These are phyloP conservation scores for Bubo bubo DNA, from an alignment of 2,113 vertebrate species.

Conservation along the genomic window DNA sequence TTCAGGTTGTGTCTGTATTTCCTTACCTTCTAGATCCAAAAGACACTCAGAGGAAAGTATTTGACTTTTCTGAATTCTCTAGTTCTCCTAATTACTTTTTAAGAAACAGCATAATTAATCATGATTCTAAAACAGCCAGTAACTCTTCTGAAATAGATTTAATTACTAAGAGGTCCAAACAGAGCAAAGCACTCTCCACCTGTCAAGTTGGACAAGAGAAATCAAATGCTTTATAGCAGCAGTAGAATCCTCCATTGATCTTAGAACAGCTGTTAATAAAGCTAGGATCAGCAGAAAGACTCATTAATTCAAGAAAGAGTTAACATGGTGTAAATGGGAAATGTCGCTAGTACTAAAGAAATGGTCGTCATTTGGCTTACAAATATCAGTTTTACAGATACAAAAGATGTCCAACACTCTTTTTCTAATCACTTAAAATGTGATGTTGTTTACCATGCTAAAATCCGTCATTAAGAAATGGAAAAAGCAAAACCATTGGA, in stretches of 20 bases:
- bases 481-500: neutral
- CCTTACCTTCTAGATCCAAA: neutral
- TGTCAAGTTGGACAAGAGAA: conserved; percentile 39
- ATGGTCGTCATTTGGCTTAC: neutral
- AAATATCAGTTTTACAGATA: neutral
- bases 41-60: conserved; percentile 6
- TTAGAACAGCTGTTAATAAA: conserved; percentile 46
- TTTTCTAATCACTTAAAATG: neutral
- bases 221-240: conserved; percentile 25
- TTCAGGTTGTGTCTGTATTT: neutral
- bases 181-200: neutral
- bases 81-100: conserved; percentile 41
- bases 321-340: conserved; percentile 1
- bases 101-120: conserved; percentile 30
- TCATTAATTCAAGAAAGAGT: neutral
- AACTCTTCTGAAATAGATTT: conserved; percentile 38
- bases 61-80: neutral
- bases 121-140: neutral
- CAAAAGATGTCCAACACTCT: neutral
- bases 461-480: neutral
- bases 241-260: conserved; percentile 35
- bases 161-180: conserved; percentile 34
- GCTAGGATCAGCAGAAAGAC: neutral
- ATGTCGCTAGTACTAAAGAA: neutral
- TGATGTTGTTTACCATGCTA: neutral